Evolutionary conservation across 2,113 vertebrate genomes (phyloP).

Genomic region (Passer domesticus): DNA sequence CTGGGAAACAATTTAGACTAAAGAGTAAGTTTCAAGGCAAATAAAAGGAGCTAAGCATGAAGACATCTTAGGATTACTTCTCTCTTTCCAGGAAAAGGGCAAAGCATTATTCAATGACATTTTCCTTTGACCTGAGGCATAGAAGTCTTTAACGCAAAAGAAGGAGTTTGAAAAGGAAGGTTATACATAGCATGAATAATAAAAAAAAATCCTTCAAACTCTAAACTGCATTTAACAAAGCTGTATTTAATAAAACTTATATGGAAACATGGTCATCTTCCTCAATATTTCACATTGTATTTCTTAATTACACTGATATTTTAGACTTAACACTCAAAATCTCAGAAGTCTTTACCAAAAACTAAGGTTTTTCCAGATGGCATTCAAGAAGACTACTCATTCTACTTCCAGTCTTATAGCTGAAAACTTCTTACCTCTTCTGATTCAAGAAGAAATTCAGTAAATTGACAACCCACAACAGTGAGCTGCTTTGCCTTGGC

Average conservation of each 20-base stretch:
- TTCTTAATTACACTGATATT: not conserved
- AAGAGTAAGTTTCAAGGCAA: not conserved
- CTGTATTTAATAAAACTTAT: not conserved
- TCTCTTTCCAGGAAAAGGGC: not conserved
- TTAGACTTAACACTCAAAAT: not conserved
- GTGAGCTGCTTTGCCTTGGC: slow-evolving; percentile 91
- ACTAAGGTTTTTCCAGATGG: not conserved
- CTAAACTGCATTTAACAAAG: not conserved
- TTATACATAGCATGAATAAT: not conserved
- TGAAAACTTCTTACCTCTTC: slow-evolving; percentile 84
- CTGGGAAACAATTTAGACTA: not conserved
- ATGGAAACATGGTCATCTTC: not conserved
- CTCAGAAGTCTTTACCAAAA: not conserved
- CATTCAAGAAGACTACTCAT: not conserved
- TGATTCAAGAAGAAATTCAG: slow-evolving; percentile 95
- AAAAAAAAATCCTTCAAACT: not conserved
- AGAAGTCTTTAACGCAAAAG: not conserved
- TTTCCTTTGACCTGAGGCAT: not conserved
- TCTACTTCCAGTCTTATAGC: not conserved
- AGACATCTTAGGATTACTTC: not conserved
- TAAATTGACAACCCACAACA: slow-evolving; percentile 94
- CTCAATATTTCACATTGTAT: not conserved
- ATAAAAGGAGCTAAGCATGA: not conserved
- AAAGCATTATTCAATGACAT: not conserved
- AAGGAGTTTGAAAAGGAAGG: not conserved